A percentile compares a stretch with the other conserved stretches of the same genome.
Conservation (phyloP, 2,113 vertebrate genomes). For the Polypterus bichir region DNA sequence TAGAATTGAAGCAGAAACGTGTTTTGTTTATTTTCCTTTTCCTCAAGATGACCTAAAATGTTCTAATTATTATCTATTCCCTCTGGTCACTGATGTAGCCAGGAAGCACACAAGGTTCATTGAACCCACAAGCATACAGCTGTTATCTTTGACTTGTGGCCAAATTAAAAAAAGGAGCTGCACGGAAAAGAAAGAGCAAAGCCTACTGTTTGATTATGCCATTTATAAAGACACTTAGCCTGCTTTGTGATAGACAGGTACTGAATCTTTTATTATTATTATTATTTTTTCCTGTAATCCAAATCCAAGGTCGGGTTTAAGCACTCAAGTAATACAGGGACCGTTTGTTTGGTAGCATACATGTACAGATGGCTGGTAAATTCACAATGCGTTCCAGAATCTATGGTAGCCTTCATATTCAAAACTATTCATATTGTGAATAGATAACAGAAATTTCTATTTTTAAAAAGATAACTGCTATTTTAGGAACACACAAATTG, state of each 20-base stretch:
- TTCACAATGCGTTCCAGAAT: too few relatives aligned
- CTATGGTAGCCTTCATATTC: too few relatives aligned
- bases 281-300: slow-evolving; percentile 30
- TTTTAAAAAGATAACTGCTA: too few relatives aligned
- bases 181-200: slow-evolving; percentile 58
- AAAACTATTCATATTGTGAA: too few relatives aligned
- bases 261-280: slow-evolving; percentile 22
- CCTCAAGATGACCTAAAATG: slow-evolving; percentile 74
- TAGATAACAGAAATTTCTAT: too few relatives aligned
- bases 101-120: slow-evolving; percentile 68
- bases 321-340: slow-evolving; percentile 12
- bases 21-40: slow-evolving; percentile 13
- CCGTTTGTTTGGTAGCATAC: too few relatives aligned
- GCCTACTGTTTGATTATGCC: slow-evolving; percentile 47
- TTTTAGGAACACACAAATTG: too few relatives aligned
- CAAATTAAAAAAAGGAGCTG: slow-evolving; percentile 71
- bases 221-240: slow-evolving; percentile 42
- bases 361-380: too few relatives aligned
- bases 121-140: slow-evolving; percentile 79
- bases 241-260: slow-evolving; percentile 43
- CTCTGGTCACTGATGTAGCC: slow-evolving; percentile 58
- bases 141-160: slow-evolving; percentile 87
- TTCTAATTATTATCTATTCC: slow-evolving; percentile 84
- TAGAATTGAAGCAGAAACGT: too few relatives aligned
- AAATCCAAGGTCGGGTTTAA: slow-evolving; percentile 32